Evolutionary conservation across 1,140 invertebrate genomes (phyloP).

Genomic region (Prorops nasuta): DNA sequence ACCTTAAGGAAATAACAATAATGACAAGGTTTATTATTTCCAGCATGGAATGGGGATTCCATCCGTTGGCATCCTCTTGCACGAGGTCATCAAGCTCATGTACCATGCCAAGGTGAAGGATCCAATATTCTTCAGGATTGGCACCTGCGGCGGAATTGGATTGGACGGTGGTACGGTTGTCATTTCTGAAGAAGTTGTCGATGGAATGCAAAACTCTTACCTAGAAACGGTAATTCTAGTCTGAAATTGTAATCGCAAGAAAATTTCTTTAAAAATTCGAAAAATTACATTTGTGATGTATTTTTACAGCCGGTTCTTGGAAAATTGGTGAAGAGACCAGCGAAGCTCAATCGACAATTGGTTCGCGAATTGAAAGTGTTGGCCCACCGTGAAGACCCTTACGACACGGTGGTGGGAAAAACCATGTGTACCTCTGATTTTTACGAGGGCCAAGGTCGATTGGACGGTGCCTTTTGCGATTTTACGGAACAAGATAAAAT

Average conservation of each 20-base stretch:
- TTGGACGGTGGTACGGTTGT: slow-evolving; percentile 85
- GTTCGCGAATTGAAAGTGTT: slow-evolving; percentile 75
- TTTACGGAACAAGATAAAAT: slow-evolving; percentile 88
- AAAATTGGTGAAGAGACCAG: slow-evolving; percentile 76
- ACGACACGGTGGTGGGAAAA: slow-evolving; percentile 83
- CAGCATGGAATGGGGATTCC: slow-evolving; percentile 94
- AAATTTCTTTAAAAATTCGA: no score
- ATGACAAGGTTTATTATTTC: no score
- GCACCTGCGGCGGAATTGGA: slow-evolving; percentile 91
- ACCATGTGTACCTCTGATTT: slow-evolving; percentile 97
- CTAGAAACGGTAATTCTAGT: slow-evolving; percentile 69
- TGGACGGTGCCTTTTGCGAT: slow-evolving; percentile 97
- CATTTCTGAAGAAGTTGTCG: slow-evolving; percentile 83
- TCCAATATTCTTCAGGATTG: slow-evolving; percentile 88
- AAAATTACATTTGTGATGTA: no score
- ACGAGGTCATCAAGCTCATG: slow-evolving; percentile 92
- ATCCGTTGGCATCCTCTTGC: slow-evolving; percentile 86
- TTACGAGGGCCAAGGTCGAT: slow-evolving; percentile 93
- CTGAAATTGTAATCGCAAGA: no score
- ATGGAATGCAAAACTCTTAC: slow-evolving; percentile 72
- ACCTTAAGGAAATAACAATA: no score
- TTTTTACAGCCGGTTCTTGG: slow-evolving; percentile 80
- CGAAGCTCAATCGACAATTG: slow-evolving; percentile 79
- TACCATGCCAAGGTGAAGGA: slow-evolving; percentile 86
- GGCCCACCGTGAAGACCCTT: slow-evolving; percentile 71